Evolutionary conservation across 2,888 invertebrate genomes (phyloP), one percentile per base, ranked within the genome.

Genomic region (Temnothorax unifasciatus): DNA sequence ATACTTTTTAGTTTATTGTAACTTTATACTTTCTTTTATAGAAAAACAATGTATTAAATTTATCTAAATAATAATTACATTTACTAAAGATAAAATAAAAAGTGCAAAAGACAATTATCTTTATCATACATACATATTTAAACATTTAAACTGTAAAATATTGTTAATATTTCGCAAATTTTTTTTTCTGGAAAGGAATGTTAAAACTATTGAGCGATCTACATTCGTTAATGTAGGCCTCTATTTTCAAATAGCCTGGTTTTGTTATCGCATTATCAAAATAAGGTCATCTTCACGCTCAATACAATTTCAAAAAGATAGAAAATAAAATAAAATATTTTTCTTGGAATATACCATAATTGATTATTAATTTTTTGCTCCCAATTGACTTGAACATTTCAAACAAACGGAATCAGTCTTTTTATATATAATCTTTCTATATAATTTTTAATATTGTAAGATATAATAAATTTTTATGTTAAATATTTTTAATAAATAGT

Each of bases 181-280:
- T 29, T 8, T 29, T 8, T 44, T 47, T 44, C n/a, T 13, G 29
- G 1, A 8, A 8, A 29, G 54, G 3, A 63, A 34, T 38, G 3
- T 63, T 11, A 21, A 47, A 41, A 25, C 3, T 38, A 64, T 64
- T 11, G 11, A 54, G 13, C 8, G 15, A 75, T 47, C 25, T 54
- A 57, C 44, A 57, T 77, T 25, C 1, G 34, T 68, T 25, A 64
- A 66, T 54, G 15, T 15, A 66, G 15, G 1, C 4, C 34, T 77
- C 15, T 34, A 57, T 77, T 29, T 68, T 34, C 4, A 66, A 6
- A 13, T 21, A 57, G 1, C 25, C 41, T 66, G 9, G 44, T 68
- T 77, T 57, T 44, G 5, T 77, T 66, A 41, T 54, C 54, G 52
- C 3, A 9, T 2, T 57, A 68, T 68, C 44, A 57, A 68, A 77